Base-by-base conservation (phyloP, 2,888 invertebrate genomes). In the Drosophila nr. perissopoda region DNA sequence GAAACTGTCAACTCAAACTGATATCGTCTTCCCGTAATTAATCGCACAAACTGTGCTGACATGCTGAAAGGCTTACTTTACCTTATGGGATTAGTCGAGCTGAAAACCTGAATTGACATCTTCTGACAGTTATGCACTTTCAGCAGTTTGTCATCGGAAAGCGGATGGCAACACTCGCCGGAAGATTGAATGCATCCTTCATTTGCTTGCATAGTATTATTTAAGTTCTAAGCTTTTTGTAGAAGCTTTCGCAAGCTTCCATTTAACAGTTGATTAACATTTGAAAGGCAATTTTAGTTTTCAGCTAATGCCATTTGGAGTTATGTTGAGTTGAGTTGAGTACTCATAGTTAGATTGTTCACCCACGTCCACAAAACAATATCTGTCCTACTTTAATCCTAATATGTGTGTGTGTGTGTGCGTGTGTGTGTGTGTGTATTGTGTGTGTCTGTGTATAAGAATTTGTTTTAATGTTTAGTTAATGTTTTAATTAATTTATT, bases 401-500 rank as follows among this genome's bases (percentile, higher is more conserved):
- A 73, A 66, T 46, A 7, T 13, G 48, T 74, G 34, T 70, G 38
- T 49, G 54, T 70, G 48, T 53, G n/a, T 38, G 60, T 66, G 36
- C 54, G 31, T 54, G 59, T 59, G 13, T 21, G 54, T 74, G 49
- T 70, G 46, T 40, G 54, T 70, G 18, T 70, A 0, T 40, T 33
- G 36, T 54, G 57, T 67, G 33, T 63, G 25, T 68, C 46, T 61
- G 25, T 46, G 65, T 78, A 76, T 82, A 63, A 72, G 75, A 83
- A 83, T 80, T 85, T 85, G 73, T 79, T 79, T 46, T 79, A 79
- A 77, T 79, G 42, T 81, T 49, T 86, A 86, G 83, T 79, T 87
- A 79, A 88, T 84, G 70, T 73, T 86, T 83, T 72, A 84, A 80
- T 81, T 90, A 88, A 90, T 90, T 90, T 90, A 90, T 90, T 89